Conservation (phyloP, 2,797 vertebrate genomes). For the Hozukius guyotensis region DNA sequence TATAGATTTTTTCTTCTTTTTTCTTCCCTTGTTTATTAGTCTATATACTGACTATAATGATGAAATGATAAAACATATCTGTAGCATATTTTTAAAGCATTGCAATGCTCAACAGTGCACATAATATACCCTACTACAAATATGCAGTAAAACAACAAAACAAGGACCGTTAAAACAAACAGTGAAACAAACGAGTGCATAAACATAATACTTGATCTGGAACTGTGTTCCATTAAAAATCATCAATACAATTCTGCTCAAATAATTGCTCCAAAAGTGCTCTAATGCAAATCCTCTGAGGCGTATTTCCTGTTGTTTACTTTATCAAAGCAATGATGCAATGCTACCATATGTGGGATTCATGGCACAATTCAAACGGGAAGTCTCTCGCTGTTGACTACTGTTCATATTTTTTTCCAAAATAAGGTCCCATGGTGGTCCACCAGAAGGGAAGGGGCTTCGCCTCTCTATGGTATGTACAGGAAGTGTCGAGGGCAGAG, state of each 20-base stretch:
- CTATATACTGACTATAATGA: background rate
- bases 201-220: background rate
- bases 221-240: background rate
- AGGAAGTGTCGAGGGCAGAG: background rate
- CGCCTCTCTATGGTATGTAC: background rate
- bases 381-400: too few species aligned
- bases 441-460: too few species aligned
- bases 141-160: background rate
- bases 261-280: background rate
- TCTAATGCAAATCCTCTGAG: background rate
- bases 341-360: background rate
- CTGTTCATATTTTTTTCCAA: too few species aligned
- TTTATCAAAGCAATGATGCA: background rate
- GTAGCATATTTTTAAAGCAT: background rate
- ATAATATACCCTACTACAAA: background rate
- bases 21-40: background rate
- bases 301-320: background rate
- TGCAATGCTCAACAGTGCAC: background rate
- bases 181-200: background rate
- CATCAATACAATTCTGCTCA: background rate
- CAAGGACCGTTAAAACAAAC: background rate
- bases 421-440: too few species aligned
- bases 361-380: too few species aligned
- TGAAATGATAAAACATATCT: background rate
- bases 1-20: background rate